These are phyloP conservation scores for Microtus ochrogaster DNA, from an alignment of 2,113 vertebrate genomes.

Conservation along the genomic window DNA sequence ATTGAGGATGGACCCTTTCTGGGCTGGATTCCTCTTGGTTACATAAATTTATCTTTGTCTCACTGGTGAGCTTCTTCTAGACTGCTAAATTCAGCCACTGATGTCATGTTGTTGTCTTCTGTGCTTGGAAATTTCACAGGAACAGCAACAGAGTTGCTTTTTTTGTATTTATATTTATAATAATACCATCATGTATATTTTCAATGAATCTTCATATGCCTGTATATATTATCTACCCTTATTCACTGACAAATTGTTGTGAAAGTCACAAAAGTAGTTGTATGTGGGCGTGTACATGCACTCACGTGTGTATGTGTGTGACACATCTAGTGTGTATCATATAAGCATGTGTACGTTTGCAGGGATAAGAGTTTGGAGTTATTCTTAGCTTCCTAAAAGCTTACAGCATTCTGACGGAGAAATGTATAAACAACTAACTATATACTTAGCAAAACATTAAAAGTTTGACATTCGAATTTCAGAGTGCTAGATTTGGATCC, in stretches of 20 bases:
- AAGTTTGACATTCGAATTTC: not conserved
- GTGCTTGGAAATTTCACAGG: not conserved
- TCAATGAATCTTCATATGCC: not conserved
- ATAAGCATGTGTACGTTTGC: not conserved
- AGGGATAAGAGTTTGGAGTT: not conserved
- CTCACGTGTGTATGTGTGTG: not conserved
- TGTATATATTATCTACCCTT: not conserved
- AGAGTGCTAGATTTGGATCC: not conserved
- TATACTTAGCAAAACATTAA: not conserved
- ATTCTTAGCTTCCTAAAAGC: not conserved
- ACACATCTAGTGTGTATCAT: not conserved
- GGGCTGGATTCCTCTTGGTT: not conserved
- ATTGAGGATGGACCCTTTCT: not conserved
- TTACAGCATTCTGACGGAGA: not conserved
- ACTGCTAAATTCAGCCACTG: not conserved
- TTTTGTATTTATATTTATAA: not conserved
- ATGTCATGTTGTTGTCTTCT: not conserved
- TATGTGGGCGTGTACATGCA: not conserved
- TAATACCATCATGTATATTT: not conserved
- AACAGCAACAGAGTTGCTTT: not conserved
- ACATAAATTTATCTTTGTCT: not conserved
- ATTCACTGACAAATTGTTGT: not conserved
- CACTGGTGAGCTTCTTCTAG: not conserved
- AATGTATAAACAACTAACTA: not conserved
- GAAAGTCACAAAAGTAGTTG: not conserved